These are phyloP conservation scores for Paradoxurus hermaphroditus DNA, from an alignment of 2,113 vertebrate species.

Conservation along the genomic window DNA sequence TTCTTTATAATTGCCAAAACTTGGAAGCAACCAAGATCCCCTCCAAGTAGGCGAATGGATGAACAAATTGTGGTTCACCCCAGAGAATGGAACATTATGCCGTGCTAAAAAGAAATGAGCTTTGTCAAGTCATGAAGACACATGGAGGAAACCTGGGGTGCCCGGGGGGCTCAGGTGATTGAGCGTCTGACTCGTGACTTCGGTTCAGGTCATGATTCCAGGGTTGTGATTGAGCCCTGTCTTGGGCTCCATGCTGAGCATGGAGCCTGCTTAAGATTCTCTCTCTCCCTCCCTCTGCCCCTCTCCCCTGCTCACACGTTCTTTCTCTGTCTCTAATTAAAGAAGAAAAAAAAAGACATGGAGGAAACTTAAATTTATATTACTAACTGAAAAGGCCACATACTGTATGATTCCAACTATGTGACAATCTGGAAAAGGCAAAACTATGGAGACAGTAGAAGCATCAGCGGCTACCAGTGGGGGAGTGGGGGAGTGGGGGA, in stretches of 20 bases:
- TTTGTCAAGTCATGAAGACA: background rate
- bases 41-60: background rate
- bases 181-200: too few relatives aligned
- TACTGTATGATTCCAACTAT: background rate
- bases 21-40: background rate
- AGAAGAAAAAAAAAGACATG: too few relatives aligned
- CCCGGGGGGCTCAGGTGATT: too few relatives aligned
- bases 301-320: too few relatives aligned
- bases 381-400: background rate
- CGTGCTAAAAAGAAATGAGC: background rate
- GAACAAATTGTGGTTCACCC: background rate
- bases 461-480: background rate
- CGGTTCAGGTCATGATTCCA: too few relatives aligned
- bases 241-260: too few relatives aligned
- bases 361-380: background rate
- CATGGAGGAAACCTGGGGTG: background rate
- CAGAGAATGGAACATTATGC: background rate
- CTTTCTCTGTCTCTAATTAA: too few relatives aligned
- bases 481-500: too few relatives aligned
- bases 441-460: background rate
- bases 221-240: too few relatives aligned
- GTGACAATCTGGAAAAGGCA: background rate
- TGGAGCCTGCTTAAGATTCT: too few relatives aligned
- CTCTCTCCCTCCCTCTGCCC: too few relatives aligned
- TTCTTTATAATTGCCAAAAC: background rate